phyloP scores from a whole-genome alignment of 2,888 invertebrate genomes.

The Rhimphoctona megacephalus region DNA sequence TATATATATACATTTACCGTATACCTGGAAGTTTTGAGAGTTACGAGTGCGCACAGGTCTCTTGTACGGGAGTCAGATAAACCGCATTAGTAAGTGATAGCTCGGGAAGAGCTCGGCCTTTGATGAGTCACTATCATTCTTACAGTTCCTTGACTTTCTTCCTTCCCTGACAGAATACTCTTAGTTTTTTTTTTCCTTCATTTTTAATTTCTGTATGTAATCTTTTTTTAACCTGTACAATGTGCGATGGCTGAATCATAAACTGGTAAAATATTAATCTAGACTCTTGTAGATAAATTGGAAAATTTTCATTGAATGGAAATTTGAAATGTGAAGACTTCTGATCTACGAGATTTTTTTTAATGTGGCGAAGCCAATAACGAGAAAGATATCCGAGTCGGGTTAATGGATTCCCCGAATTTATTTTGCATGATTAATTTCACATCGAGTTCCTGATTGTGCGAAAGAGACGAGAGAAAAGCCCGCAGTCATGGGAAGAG shows the following conservation, averaged over 20 bases:
- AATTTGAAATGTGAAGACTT: neutral
- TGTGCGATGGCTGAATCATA: neutral
- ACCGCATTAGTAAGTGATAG: conserved; percentile 58
- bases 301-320: neutral
- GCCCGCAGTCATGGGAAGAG: conserved; percentile 18
- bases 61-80: conserved; percentile 54
- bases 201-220: neutral
- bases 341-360: neutral
- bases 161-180: neutral
- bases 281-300: neutral
- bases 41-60: conserved; percentile 44
- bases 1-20: neutral
- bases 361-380: conserved; percentile 7
- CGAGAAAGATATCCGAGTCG: conserved; percentile 64
- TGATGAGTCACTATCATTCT: conserved; percentile 46
- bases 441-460: conserved; percentile 73
- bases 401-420: conserved; percentile 83
- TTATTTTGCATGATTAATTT: conserved; percentile 83
- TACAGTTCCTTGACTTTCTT: conserved; percentile 20
- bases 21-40: conserved; percentile 33
- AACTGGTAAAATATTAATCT: neutral
- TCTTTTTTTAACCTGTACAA: neutral
- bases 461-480: conserved; percentile 63
- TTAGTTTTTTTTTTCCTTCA: neutral
- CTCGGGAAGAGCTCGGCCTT: conserved; percentile 8